Base-by-base conservation (phyloP, 2,888 invertebrate species). In the Protophormia terraenovae region DNA sequence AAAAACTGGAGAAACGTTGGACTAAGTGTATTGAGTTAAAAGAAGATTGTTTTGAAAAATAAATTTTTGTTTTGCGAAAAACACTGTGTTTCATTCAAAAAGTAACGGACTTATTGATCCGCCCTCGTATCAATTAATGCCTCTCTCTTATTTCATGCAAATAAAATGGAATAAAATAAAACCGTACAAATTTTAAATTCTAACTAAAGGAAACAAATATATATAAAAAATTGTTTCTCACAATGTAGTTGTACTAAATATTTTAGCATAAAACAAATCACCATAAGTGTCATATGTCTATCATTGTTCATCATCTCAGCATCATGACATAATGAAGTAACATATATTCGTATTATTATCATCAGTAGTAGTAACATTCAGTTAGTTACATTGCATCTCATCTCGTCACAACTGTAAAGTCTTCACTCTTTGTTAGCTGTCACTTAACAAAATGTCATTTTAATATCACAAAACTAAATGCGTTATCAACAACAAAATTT, bases 341-440 rank as follows among this genome's bases (percentile, higher is more conserved):
- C 50, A 41, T 55, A 5, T 12, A 60, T 5, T 58, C 22, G 14
- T 27, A 19, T 47, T 6, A 38, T 12, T 22, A 38, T 55, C 29
- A 7, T 32, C 19, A 50, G 27, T 45, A n/a, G n/a, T n/a, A n/a
- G n/a, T n/a, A n/a, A n/a, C 41, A 66, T 27, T 66, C 16, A 32
- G 60, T 75, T 38, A 45, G 16, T 47, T 45, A 16, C 45, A 55
- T 10, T 29, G 12, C 55, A 32, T 16, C 41, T n/a, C 62, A 35
- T 22, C 62, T 22, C 62, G 16, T 35, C 45, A 69, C 77, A 78
- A 69, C 67, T 80, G 72, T 82, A 16, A 64, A 76, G 85, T 85
- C 85, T 82, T 85, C 85, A 85, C 69, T 85, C 85, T 85, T 75
- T 85, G 82, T 85, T 78, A 71, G 38, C 58, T 85, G 85, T 85